Evolutionary conservation across 2,797 vertebrate genomes (phyloP).

Genomic region (Neomorphus geoffroyi): DNA sequence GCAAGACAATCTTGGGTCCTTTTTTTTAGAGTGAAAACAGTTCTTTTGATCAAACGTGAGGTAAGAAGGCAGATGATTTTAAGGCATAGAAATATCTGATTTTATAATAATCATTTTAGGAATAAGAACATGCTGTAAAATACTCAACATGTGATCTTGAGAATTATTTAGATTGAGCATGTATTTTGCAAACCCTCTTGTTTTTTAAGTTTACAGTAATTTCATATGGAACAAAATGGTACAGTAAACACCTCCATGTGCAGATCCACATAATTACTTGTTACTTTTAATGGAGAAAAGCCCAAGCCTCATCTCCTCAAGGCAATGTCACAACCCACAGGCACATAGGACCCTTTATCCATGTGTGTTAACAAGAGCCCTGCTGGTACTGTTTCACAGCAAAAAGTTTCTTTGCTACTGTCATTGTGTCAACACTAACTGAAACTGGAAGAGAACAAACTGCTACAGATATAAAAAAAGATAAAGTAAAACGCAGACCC

Average conservation of each 20-base stretch:
- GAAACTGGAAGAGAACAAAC: neutral
- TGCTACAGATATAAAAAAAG: neutral
- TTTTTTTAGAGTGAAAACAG: neutral
- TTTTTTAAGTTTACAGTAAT: neutral
- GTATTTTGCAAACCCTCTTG: neutral
- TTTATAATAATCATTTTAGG: neutral
- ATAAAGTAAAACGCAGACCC: neutral
- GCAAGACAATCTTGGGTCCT: neutral
- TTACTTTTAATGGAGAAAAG: neutral
- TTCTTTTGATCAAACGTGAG: neutral
- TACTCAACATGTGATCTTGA: neutral
- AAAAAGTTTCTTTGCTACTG: slow-evolving; percentile 15
- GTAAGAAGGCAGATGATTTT: neutral
- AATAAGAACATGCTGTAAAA: neutral
- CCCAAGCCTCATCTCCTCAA: neutral
- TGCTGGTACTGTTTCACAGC: neutral
- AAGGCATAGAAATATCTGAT: neutral
- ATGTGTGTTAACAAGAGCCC: neutral
- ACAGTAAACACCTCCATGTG: neutral
- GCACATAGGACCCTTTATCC: neutral
- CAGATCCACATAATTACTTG: neutral
- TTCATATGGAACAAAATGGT: neutral
- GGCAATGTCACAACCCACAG: neutral
- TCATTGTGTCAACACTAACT: neutral
- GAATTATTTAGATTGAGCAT: neutral